Percentiles rank a stretch among this genome's conserved stretches.
These are phyloP conservation scores for Molossus molossus DNA, from an alignment of 2,797 vertebrate species.

Conservation along the genomic window DNA sequence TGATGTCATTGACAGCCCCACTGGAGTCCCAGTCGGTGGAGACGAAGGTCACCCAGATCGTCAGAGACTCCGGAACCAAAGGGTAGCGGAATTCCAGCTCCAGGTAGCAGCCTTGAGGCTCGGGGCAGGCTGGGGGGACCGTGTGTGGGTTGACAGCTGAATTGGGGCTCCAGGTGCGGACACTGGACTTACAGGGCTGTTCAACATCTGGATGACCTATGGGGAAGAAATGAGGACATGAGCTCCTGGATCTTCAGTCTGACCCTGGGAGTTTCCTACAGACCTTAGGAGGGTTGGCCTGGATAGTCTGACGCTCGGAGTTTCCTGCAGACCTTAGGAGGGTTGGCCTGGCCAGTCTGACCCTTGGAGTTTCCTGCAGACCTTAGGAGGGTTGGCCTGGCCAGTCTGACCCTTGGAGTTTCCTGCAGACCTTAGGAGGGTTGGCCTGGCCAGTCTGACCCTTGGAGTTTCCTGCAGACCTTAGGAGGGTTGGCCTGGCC, in stretches of 20 bases:
- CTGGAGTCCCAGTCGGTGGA: constrained; percentile 95
- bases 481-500: too few species aligned
- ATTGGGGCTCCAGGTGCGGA: constrained; percentile 98
- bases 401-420: too few species aligned
- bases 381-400: too few species aligned
- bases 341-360: too few species aligned
- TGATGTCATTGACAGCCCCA: constrained; percentile 96
- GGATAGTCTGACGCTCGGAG: too few species aligned
- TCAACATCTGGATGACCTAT: constrained; percentile 97
- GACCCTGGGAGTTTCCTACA: neutral
- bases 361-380: too few species aligned
- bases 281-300: neutral
- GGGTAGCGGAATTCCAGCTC: constrained; percentile 96
- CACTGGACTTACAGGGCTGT: constrained; percentile 97
- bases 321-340: too few species aligned
- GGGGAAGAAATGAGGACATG: constrained; percentile 78
- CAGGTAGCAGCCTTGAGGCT: constrained; percentile 97
- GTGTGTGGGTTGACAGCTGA: constrained; percentile 92
- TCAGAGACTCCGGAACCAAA: constrained; percentile 95
- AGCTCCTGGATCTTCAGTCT: constrained; percentile 36
- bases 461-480: too few species aligned
- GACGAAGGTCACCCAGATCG: constrained; percentile 98
- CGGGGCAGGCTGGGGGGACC: constrained; percentile 95
- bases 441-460: too few species aligned
- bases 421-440: too few species aligned